Evolutionary conservation across 2,113 vertebrate genomes (phyloP).

Genomic region (Zapus hudsonius): DNA sequence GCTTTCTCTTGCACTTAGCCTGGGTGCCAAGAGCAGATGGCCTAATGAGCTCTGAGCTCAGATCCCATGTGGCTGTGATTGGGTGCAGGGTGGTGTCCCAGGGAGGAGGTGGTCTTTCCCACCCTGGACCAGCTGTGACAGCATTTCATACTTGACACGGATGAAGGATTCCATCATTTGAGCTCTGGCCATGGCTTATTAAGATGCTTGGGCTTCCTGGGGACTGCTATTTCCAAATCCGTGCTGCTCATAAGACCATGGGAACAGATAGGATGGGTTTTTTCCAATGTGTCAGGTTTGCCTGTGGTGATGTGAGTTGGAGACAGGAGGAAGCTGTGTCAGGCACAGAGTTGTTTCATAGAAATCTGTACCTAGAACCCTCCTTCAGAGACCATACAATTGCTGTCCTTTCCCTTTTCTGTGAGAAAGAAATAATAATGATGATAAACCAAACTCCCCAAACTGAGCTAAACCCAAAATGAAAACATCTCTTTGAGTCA

Average conservation of each 20-base stretch:
- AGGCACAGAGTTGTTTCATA: background rate
- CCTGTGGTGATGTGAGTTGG: background rate
- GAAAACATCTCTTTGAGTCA: background rate
- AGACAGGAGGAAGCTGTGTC: background rate
- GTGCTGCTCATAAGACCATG: background rate
- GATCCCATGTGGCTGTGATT: background rate
- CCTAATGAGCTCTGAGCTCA: background rate
- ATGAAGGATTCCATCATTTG: background rate
- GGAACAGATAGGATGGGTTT: background rate
- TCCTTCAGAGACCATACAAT: background rate
- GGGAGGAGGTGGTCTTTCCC: background rate
- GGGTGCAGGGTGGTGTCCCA: background rate
- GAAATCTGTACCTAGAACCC: background rate
- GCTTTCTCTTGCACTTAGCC: background rate
- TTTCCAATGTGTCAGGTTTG: background rate
- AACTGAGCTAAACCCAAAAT: too few relatives aligned
- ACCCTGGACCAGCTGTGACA: background rate
- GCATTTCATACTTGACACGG: background rate
- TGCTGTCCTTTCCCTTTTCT: background rate
- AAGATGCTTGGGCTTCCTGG: constrained; percentile 29
- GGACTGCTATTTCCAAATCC: background rate
- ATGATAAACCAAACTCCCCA: background rate
- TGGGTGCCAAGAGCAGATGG: background rate
- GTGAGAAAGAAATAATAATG: background rate
- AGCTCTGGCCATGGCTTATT: background rate